A percentile compares a stretch with the other conserved stretches of the same genome.
These are phyloP conservation scores for Sphaerodactylus townsendi DNA, from an alignment of 2,113 vertebrate genomes.

Conservation along the genomic window DNA sequence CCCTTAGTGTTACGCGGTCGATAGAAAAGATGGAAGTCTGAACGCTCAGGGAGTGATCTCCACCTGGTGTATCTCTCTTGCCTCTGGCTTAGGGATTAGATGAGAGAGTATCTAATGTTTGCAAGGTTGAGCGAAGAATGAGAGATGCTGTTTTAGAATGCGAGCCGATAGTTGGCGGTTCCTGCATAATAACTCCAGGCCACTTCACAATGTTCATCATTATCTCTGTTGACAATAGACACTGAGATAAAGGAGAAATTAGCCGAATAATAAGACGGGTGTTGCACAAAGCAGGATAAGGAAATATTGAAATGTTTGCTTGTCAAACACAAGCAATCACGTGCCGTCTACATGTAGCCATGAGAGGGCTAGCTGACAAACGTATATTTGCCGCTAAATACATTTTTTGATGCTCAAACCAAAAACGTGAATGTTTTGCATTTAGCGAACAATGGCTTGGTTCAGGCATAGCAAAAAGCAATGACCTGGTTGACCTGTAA, in stretches of 20 bases:
- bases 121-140: not conserved
- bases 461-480: not conserved
- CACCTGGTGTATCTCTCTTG: not conserved
- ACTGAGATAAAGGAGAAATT: conserved; percentile 6
- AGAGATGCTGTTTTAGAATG: not conserved
- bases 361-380: not conserved
- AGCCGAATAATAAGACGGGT: conserved; percentile 6
- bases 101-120: not conserved
- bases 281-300: conserved; percentile 13
- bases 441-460: too few relatives aligned
- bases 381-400: not conserved
- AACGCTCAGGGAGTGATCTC: too few relatives aligned
- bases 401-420: not conserved
- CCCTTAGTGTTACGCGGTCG: not conserved
- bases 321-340: not conserved
- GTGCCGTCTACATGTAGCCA: not conserved
- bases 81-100: not conserved
- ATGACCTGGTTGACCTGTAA: not conserved
- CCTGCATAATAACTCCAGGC: conserved; percentile 16
- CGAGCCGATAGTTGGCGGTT: conserved; percentile 1
- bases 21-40: not conserved
- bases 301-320: conserved; percentile 27
- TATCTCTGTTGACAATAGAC: conserved; percentile 13
- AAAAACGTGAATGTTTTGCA: not conserved
- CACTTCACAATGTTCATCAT: conserved; percentile 14